Evolutionary conservation across 1,140 invertebrate species (phyloP), one percentile per base, ranked within the genome.

Genomic region (Zaprionus kolodkinae): DNA sequence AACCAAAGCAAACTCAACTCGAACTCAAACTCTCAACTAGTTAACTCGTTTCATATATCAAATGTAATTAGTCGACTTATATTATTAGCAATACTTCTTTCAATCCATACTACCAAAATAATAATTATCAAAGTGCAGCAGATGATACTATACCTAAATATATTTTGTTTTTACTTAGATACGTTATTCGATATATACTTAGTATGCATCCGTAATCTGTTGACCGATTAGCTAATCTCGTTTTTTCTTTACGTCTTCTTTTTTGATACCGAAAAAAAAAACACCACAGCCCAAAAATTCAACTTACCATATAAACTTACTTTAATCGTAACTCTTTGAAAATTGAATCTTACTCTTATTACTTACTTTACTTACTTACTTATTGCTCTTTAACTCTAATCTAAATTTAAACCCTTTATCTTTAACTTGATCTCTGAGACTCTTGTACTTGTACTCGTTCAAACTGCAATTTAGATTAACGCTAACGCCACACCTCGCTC

Each of bases 181-280:
- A 63, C 72, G 33, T 80, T 61, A 72, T 48, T 40, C 40, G 62
- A 57, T 72, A 50, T 72, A 50, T 67, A 62, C 48, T 62, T 79
- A 61, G 74, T 43, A 62, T 76, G 72, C 68, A 75, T 55, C 79
- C 76, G 71, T 77, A 74, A 69, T 84, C 77, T 73, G 56, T 83
- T 80, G 78, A 85, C 72, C 79, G 76, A 84, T 81, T 77, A 84
- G 82, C 62, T 84, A 50, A 55, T 76, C 54, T 67, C 65, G 70
- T 80, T 64, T 6, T 55, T 55, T 55, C 5, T 55, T 15, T 66
- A 71, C 21, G 21, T 66, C 43, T 52, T 65, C 57, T 67, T 61
- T 67, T 69, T 69, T 65, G 33, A 63, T 68, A 81, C 60, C 57
- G 6, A 30, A 30, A 30, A 6, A 30, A 30, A 21, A 45, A 52